phyloP scores from a whole-genome alignment of 2,797 vertebrate genomes.

The Danio kyathit region DNA sequence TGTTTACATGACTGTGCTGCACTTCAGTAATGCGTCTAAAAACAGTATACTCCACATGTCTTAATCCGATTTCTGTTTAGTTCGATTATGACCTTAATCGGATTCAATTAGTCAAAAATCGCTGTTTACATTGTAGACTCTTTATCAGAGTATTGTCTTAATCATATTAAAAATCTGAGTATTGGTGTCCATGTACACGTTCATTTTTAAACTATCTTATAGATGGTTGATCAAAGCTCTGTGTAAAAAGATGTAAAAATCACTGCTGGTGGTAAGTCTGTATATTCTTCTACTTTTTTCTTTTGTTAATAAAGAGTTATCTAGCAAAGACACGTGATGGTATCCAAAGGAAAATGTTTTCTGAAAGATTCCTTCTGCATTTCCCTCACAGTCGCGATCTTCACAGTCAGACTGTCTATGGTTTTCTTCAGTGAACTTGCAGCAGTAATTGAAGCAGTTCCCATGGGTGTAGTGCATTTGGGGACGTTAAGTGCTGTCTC shows the following conservation, averaged over 20 bases:
- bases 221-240: neutral
- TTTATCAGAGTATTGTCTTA: too few species aligned
- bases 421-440: constrained; percentile 82
- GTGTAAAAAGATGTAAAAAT: neutral
- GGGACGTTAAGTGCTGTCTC: constrained; percentile 81
- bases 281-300: neutral
- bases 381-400: constrained; percentile 67
- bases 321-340: constrained; percentile 21
- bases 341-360: constrained; percentile 76
- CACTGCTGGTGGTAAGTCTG: neutral
- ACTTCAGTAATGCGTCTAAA: too few species aligned
- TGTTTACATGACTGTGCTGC: too few species aligned
- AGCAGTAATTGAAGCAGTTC: constrained; percentile 81
- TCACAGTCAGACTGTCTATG: constrained; percentile 81
- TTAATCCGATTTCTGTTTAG: too few species aligned
- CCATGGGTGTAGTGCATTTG: constrained; percentile 75
- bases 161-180: too few species aligned
- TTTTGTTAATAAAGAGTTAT: constrained; percentile 47
- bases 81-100: too few species aligned
- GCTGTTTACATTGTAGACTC: too few species aligned
- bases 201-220: neutral
- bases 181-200: too few species aligned
- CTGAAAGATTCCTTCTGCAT: constrained; percentile 77
- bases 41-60: too few species aligned
- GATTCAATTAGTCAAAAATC: too few species aligned